These are phyloP conservation scores for Celastrina argiolus DNA, from an alignment of 2,888 invertebrate genomes.

Conservation along the genomic window DNA sequence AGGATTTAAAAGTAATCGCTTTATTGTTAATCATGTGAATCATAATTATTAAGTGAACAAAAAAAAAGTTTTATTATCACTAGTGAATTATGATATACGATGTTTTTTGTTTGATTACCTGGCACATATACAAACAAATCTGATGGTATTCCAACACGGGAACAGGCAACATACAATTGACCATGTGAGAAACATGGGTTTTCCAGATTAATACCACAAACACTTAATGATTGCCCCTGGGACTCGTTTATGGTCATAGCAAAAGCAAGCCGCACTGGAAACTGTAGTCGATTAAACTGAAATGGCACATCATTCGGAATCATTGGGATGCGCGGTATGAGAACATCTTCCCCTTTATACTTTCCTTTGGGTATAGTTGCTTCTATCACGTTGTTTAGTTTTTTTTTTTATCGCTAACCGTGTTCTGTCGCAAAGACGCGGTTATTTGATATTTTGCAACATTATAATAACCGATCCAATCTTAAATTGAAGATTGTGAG, in stretches of 20 bases:
- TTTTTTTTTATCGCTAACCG: slow-evolving; percentile 24
- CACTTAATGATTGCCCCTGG: slow-evolving; percentile 35
- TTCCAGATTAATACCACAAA: slow-evolving; percentile 38
- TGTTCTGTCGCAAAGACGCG: slow-evolving; percentile 35
- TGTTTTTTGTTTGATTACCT: slow-evolving; percentile 36
- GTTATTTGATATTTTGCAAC: slow-evolving; percentile 36
- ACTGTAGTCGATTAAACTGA: slow-evolving; percentile 36
- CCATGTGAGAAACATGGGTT: slow-evolving; percentile 38
- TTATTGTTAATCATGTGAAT: slow-evolving; percentile 36
- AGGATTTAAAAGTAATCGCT: slow-evolving; percentile 37
- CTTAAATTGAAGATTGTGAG: slow-evolving; percentile 38
- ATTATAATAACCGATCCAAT: slow-evolving; percentile 35
- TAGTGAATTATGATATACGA: slow-evolving; percentile 35
- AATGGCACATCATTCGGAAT: slow-evolving; percentile 37
- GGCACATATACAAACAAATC: slow-evolving; percentile 37
- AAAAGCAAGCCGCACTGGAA: slow-evolving; percentile 36
- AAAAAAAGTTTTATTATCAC: slow-evolving; percentile 36
- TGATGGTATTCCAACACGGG: slow-evolving; percentile 40
- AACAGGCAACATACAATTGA: slow-evolving; percentile 42
- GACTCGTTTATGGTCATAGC: slow-evolving; percentile 38
- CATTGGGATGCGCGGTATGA: slow-evolving; percentile 39
- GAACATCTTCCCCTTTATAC: slow-evolving; percentile 38
- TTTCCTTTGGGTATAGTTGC: slow-evolving; percentile 35
- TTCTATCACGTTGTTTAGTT: slow-evolving; percentile 26
- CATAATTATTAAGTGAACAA: slow-evolving; percentile 34